A percentile compares a stretch with the other conserved stretches of the same genome.
These are phyloP conservation scores for Glaucidium brasilianum DNA, from an alignment of 2,113 vertebrate species.

Conservation along the genomic window DNA sequence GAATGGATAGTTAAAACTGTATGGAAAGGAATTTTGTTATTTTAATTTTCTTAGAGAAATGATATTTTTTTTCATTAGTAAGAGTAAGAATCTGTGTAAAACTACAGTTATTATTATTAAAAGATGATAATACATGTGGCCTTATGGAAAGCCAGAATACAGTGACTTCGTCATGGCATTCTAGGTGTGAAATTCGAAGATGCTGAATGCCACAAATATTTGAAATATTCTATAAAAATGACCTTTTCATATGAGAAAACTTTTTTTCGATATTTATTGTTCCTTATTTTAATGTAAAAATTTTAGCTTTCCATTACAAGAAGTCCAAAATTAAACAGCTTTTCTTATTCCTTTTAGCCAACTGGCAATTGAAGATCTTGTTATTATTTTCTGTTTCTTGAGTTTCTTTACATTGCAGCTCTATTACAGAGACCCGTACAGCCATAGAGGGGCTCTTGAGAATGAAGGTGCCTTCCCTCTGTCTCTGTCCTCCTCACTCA, in stretches of 20 bases:
- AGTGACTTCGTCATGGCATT: background rate
- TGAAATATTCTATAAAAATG: background rate
- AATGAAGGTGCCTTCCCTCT: background rate
- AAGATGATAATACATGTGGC: background rate
- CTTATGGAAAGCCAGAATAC: background rate
- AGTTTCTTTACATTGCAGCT: background rate
- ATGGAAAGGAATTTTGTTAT: background rate
- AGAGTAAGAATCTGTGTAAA: background rate
- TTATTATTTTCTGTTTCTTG: background rate
- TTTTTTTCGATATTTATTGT: background rate
- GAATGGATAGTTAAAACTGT: background rate
- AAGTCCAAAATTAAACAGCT: background rate
- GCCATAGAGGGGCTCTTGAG: background rate
- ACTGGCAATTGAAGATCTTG: background rate
- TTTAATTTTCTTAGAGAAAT: background rate
- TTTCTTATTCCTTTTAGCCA: background rate
- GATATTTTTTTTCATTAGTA: background rate
- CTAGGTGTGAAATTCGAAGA: background rate
- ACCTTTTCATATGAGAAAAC: fast-evolving
- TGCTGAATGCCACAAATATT: background rate
- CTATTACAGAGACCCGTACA: background rate
- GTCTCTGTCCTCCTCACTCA: background rate
- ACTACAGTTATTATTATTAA: background rate
- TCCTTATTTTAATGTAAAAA: background rate
- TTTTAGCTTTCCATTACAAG: background rate